phyloP scores from a whole-genome alignment of 2,797 vertebrate genomes.

The Pseudotriccus pelzelni region DNA sequence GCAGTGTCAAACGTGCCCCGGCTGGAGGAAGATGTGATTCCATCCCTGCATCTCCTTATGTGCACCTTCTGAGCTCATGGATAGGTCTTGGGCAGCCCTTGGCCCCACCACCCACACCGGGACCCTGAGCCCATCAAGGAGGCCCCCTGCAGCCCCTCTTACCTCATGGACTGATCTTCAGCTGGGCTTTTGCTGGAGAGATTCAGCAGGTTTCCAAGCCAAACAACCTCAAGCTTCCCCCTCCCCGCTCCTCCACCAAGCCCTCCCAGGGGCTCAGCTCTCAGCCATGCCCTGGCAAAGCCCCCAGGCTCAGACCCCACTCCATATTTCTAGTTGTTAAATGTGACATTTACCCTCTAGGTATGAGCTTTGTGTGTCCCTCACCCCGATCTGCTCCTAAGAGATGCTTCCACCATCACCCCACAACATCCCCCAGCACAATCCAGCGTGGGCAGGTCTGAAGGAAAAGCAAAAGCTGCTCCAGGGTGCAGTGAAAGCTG shows the following conservation, averaged over 20 bases:
- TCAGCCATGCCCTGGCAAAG: fast-evolving
- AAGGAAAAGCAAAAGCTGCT: background rate
- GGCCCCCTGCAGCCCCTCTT: background rate
- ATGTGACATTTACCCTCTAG: background rate
- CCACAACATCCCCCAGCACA: fast-evolving
- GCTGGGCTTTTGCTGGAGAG: background rate
- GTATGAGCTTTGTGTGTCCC: background rate
- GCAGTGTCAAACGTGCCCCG: fast-evolving
- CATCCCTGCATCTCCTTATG: background rate
- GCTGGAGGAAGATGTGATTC: background rate
- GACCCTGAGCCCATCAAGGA: background rate
- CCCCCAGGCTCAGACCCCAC: fast-evolving
- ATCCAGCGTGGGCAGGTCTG: fast-evolving
- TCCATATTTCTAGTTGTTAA: background rate
- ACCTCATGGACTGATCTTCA: background rate
- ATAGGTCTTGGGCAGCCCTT: background rate
- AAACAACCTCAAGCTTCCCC: background rate
- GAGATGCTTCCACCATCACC: background rate
- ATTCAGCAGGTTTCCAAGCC: background rate
- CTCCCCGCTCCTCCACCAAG: background rate
- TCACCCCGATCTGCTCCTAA: background rate
- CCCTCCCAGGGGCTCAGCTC: background rate
- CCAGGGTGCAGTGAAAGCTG: background rate
- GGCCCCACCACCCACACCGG: fast-evolving
- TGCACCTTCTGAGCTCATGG: background rate